phyloP scores from a whole-genome alignment of 2,888 invertebrate genomes.

The Gymnocheta viridis region DNA sequence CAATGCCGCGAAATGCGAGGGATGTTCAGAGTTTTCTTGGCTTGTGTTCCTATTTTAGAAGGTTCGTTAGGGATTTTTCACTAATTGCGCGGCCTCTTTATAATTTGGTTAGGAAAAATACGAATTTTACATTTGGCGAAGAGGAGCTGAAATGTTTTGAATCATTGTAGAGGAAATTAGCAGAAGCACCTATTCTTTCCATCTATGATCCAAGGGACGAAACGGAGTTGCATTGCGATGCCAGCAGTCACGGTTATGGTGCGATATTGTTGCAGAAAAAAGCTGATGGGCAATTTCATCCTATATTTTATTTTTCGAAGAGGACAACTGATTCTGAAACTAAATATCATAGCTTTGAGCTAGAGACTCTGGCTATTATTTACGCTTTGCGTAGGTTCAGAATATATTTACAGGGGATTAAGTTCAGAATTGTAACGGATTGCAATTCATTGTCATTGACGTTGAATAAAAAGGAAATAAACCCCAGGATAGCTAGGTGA shows the following conservation, averaged over 20 bases:
- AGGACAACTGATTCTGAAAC: no score
- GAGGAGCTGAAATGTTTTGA: background rate
- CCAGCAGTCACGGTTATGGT: conserved; percentile 33
- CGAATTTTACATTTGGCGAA: background rate
- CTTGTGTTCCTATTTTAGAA: no score
- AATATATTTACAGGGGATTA: background rate
- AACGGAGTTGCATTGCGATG: background rate
- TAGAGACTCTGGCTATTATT: background rate
- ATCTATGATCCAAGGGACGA: no score
- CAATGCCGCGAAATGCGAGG: no score
- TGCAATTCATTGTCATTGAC: background rate
- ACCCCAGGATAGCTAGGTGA: background rate
- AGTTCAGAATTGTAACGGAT: background rate
- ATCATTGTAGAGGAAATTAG: no score
- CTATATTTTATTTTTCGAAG: background rate
- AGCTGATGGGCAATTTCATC: background rate
- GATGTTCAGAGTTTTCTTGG: no score
- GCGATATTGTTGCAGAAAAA: conserved; percentile 17
- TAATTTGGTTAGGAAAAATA: conserved; percentile 9
- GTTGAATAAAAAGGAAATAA: background rate
- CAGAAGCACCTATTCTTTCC: no score
- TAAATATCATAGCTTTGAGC: background rate
- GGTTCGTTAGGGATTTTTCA: conserved; percentile 25
- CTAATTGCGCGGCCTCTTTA: conserved; percentile 2
- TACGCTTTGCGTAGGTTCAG: no score